Base-by-base conservation (phyloP, 2,888 invertebrate species). In the Acanthosepion lycidas region DNA sequence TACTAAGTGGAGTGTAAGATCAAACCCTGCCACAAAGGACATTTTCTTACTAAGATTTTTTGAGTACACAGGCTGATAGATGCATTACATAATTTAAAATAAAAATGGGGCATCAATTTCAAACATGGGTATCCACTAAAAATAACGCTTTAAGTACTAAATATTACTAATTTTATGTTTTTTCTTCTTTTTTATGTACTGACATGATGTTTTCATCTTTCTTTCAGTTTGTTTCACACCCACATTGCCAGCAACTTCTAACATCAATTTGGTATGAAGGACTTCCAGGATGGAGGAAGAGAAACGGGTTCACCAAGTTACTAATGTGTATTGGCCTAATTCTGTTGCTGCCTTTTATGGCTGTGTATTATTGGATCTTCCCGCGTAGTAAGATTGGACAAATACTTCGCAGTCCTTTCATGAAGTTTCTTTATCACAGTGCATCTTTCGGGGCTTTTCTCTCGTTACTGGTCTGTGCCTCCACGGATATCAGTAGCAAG, bases 371-470 rank as follows among this genome's bases (percentile, higher is more conserved):
- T 95, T 96, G 98, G 94, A 96, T 98, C 94, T 97, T 97, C 95
- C 98, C 98, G 6, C 97, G 97, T 93, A 97, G 97, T 94, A 96
- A 97, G 94, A 96, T 98, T 51, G 98, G 98, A 9, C 97, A 97
- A 95, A 97, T 98, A 91, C 97, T 98, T 9, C 97, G 98, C 20
- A 98, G 97, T 91, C 98, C 98, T 0, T 98, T 98, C 97, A 98
- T 98, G 98, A 98, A 98, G 97, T 98, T 98, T 96, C 97, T 98
- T 95, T 98, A 98, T 96, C 98, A 98, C 97, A 97, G 97, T 96
- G 98, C 98, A 92, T 98, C 98, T n/a, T 98, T 98, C 96, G 98
- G 97, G 26, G 97, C 97, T 95, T 98, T 98, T 96, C 97, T 98
- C 78, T 96, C 98, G 91, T 96, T 98, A 64, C 96, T 98, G 93